Evolutionary conservation across 2,113 vertebrate species (phyloP).

Genomic region (Spea bombifrons): DNA sequence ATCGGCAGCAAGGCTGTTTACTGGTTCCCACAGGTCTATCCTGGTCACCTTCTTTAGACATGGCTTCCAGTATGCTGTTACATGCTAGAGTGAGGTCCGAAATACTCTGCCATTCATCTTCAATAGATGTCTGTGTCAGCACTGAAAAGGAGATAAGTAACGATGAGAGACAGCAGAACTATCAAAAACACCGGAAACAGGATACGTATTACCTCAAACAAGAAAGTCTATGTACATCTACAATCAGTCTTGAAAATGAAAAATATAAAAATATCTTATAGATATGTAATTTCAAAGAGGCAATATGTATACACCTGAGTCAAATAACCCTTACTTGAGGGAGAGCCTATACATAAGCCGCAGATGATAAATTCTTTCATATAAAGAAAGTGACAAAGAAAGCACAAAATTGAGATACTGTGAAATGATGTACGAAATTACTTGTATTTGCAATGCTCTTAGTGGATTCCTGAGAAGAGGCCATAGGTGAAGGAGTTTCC

Average conservation of each 20-base stretch:
- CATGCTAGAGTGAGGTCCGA: conserved; percentile 81
- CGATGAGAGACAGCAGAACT: not conserved
- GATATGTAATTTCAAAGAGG: too few species aligned
- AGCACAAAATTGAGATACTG: too few species aligned
- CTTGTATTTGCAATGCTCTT: conserved; percentile 6
- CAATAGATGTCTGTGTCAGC: conserved; percentile 74
- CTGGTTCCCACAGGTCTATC: not conserved
- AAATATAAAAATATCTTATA: too few species aligned
- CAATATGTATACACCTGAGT: too few species aligned
- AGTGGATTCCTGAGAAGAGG: conserved; percentile 15
- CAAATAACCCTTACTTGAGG: too few species aligned
- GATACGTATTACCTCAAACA: too few species aligned
- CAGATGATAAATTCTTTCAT: too few species aligned
- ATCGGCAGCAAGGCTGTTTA: not conserved
- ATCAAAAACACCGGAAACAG: not conserved
- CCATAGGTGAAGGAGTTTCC: not conserved
- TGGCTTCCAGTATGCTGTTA: conserved; percentile 79
- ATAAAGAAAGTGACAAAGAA: too few species aligned
- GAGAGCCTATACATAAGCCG: too few species aligned
- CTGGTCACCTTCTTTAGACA: conserved; percentile 76
- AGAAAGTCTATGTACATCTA: too few species aligned
- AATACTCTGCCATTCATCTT: conserved; percentile 88
- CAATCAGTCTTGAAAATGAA: too few species aligned
- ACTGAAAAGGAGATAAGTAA: conserved; percentile 60
- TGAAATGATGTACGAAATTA: too few species aligned